phyloP scores from a whole-genome alignment of 2,113 vertebrate species.

The Orthonyx spaldingii region DNA sequence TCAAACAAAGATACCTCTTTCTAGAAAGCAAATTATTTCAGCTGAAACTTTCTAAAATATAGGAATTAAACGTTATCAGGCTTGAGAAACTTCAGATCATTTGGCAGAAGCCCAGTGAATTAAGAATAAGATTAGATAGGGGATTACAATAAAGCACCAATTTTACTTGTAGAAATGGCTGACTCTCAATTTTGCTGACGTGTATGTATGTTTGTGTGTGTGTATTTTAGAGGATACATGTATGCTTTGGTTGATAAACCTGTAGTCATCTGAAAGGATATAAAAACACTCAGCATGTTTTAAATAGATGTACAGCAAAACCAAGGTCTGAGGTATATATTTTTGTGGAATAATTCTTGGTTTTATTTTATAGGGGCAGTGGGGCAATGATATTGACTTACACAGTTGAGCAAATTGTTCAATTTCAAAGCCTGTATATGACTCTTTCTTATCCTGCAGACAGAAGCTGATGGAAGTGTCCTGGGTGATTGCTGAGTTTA shows the following conservation, averaged over 20 bases:
- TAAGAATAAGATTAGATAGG: neutral
- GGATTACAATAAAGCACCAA: neutral
- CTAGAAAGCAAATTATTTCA: neutral
- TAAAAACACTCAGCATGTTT: neutral
- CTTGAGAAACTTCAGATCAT: neutral
- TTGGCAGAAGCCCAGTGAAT: neutral
- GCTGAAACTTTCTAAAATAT: neutral
- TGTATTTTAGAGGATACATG: neutral
- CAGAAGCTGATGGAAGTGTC: slow-evolving; percentile 17
- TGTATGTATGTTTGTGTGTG: neutral
- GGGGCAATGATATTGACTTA: neutral
- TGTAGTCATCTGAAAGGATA: neutral
- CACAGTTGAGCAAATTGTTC: slow-evolving; percentile 20
- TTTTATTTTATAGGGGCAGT: neutral
- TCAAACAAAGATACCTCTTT: neutral
- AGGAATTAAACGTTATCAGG: neutral
- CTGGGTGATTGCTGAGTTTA: neutral
- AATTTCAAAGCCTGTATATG: neutral
- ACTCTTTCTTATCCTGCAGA: neutral
- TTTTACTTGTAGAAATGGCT: neutral
- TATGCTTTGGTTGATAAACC: slow-evolving; percentile 1
- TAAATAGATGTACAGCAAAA: slow-evolving; percentile 7
- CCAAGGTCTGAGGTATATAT: slow-evolving; percentile 5
- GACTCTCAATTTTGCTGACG: neutral
- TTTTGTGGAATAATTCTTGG: slow-evolving; percentile 14